Evolutionary conservation across 2,797 vertebrate species (phyloP), one percentile per base, ranked within the genome.

Genomic region (Parambassis ranga): DNA sequence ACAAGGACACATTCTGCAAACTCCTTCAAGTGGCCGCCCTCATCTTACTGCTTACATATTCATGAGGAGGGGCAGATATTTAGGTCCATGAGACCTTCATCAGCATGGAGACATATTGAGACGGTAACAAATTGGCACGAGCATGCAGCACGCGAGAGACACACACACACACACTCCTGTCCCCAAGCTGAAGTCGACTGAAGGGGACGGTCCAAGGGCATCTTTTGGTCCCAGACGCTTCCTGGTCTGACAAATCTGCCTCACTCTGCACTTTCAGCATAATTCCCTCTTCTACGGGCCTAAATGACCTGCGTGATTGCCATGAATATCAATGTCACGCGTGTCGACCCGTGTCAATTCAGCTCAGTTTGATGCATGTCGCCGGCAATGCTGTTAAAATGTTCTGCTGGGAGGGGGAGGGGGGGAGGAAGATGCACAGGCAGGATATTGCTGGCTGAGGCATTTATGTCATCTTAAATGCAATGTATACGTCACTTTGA

Each of bases 311-410:
- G 59, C 48, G 51, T 79, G 84, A 78, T 84, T 60, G n/a, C 58
- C 81, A 72, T 87, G 83, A 89, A 91, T 88, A 86, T 89, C 89
- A 87, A 85, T 86, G 82, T 83, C 74, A 79, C 13, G 48, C 61
- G 2, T 57, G 72, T 81, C 57, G 13, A 47, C 31, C 50, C 7
- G 44, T 51, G 26, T 86, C 80, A 69, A 31, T 65, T 71, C 26
- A n/a, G 30, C 22, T 31, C 3, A 35, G 59, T 38, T 68, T 82
- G 77, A 82, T 80, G 71, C 79, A 58, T 71, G 79, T 68, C 43
- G 44, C 55, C 6, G 4, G 9, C 36, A 27, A 14, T 3, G 30
- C 23, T 2, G 3, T 74, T 55, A 55, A 60, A 73, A 68, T 15
- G 30, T 49, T 56, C 14, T 2, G 6, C 36, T 0, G 16, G 42